These are phyloP conservation scores for Drosophila niveifrons DNA, from an alignment of 2,888 invertebrate species.

Conservation along the genomic window DNA sequence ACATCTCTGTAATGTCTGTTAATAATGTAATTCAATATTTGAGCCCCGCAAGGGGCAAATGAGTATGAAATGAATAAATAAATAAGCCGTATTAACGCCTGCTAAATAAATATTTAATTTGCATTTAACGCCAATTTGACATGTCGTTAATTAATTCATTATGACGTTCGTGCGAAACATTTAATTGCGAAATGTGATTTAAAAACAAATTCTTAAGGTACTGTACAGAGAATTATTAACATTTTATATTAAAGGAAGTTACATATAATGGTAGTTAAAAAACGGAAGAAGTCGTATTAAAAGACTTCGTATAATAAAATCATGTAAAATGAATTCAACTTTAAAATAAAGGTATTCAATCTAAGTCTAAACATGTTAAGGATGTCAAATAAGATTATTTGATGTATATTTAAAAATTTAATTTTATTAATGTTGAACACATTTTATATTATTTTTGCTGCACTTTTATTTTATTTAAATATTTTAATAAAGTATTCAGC, in stretches of 20 bases:
- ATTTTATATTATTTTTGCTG: too few relatives aligned
- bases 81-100: constrained; percentile 20
- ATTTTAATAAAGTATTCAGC: not conserved
- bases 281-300: too few relatives aligned
- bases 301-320: too few relatives aligned
- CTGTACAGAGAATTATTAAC: too few relatives aligned
- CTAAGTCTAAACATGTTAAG: too few relatives aligned
- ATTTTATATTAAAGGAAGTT: not conserved
- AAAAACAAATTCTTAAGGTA: not conserved
- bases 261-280: not conserved
- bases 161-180: not conserved
- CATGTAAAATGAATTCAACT: too few relatives aligned
- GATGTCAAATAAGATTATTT: not conserved
- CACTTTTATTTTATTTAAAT: not conserved
- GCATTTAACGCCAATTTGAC: constrained; percentile 10
- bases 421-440: too few relatives aligned
- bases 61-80: constrained; percentile 6
- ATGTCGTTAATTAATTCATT: constrained; percentile 22
- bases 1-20: constrained; percentile 4
- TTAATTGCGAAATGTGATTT: not conserved
- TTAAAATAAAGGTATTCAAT: too few relatives aligned
- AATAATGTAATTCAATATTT: constrained; percentile 25
- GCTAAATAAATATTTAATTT: constrained; percentile 10
- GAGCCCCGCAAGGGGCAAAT: not conserved
- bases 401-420: too few relatives aligned